A percentile compares a stretch with the other conserved stretches of the same genome.
phyloP scores from a whole-genome alignment of 2,797 vertebrate species.

The Podarcis lilfordi region DNA sequence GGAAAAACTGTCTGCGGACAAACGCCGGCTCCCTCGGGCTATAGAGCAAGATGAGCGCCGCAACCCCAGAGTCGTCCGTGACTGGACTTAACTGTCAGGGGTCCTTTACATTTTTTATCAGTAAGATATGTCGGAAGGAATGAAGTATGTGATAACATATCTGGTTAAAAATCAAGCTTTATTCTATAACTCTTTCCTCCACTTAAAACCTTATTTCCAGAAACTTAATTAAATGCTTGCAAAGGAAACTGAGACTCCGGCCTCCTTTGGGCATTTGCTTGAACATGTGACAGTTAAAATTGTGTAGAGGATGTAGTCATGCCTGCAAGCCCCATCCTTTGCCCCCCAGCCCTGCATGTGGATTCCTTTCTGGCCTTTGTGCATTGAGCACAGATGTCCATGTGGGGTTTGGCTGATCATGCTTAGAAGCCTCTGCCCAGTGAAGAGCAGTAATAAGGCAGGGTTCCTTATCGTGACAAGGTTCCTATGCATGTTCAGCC shows the following conservation, averaged over 20 bases:
- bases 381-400: no score
- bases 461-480: no score
- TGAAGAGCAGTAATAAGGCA: no score
- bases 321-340: not conserved
- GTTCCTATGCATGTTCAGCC: no score
- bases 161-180: not conserved
- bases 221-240: constrained; percentile 9
- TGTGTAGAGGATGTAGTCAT: not conserved
- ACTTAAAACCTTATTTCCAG: not conserved
- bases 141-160: not conserved
- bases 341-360: not conserved
- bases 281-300: not conserved
- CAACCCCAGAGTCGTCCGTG: no score
- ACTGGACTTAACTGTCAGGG: no score
- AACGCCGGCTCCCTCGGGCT: no score
- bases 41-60: no score
- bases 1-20: no score
- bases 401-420: no score
- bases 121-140: not conserved
- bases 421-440: no score
- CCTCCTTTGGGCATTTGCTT: not conserved
- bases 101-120: not conserved
- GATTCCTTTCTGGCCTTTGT: no score
- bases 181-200: not conserved
- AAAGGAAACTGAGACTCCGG: not conserved